Evolutionary conservation across 2,797 vertebrate species (phyloP).

Genomic region (Neosilurus hyrtlii): DNA sequence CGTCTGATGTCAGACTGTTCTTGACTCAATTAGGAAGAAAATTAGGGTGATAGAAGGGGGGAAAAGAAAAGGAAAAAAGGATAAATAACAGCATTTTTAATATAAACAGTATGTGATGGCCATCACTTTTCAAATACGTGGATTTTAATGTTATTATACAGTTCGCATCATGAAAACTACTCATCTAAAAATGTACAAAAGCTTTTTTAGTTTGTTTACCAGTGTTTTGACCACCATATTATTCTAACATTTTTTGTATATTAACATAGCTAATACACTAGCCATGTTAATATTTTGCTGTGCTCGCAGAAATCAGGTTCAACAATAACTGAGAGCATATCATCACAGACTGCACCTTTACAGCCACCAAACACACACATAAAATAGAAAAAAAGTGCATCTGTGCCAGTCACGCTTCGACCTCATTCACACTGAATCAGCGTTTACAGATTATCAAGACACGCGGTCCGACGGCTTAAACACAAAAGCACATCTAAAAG

Average conservation of each 20-base stretch:
- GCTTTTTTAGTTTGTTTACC: neutral
- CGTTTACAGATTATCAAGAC: constrained; percentile 48
- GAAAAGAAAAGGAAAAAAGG: too few relatives aligned
- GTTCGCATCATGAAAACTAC: neutral
- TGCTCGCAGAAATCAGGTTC: neutral
- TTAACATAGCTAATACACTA: too few relatives aligned
- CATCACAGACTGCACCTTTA: constrained; percentile 26
- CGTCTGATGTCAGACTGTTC: too few relatives aligned
- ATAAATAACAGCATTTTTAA: too few relatives aligned
- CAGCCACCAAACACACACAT: neutral
- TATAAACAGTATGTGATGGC: neutral
- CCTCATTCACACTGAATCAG: constrained; percentile 40
- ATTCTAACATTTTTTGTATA: too few relatives aligned
- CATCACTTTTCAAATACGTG: neutral
- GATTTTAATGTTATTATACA: neutral
- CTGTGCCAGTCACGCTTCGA: constrained; percentile 2
- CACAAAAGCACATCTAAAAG: constrained; percentile 52
- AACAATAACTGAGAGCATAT: neutral
- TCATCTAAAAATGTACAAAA: neutral
- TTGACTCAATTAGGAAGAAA: too few relatives aligned
- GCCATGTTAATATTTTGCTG: neutral
- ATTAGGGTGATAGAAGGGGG: too few relatives aligned
- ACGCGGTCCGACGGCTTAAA: constrained; percentile 44
- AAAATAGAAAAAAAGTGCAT: neutral
- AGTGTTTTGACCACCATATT: neutral